phyloP scores from a whole-genome alignment of 1,140 invertebrate genomes.

The Gonioctena quinquepunctata region DNA sequence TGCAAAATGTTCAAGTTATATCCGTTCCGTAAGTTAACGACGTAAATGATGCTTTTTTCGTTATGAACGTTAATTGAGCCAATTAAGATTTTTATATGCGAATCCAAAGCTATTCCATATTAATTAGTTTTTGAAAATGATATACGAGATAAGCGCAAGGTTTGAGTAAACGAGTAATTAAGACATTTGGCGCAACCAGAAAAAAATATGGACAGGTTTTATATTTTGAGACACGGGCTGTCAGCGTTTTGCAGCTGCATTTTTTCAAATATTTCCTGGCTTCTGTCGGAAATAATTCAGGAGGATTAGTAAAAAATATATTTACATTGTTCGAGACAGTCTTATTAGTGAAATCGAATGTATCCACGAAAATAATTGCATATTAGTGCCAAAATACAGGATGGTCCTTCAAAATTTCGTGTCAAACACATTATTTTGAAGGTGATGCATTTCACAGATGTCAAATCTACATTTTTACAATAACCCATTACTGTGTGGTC shows the following conservation, averaged over 20 bases:
- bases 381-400: too few relatives aligned
- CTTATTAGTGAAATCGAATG: neutral
- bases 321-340: neutral
- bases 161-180: neutral
- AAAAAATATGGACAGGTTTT: neutral
- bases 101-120: neutral
- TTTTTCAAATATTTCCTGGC: neutral
- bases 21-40: neutral
- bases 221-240: neutral
- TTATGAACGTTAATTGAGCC: neutral
- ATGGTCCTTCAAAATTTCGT: too few relatives aligned
- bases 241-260: neutral
- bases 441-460: too few relatives aligned
- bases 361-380: neutral
- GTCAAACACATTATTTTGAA: too few relatives aligned
- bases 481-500: too few relatives aligned
- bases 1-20: neutral
- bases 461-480: too few relatives aligned
- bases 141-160: neutral
- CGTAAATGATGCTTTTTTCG: neutral
- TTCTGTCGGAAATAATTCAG: neutral
- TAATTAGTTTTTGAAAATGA: neutral
- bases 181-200: neutral
- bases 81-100: neutral
- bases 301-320: neutral